phyloP scores from a whole-genome alignment of 2,888 invertebrate genomes.

The Corythucha ciliata region DNA sequence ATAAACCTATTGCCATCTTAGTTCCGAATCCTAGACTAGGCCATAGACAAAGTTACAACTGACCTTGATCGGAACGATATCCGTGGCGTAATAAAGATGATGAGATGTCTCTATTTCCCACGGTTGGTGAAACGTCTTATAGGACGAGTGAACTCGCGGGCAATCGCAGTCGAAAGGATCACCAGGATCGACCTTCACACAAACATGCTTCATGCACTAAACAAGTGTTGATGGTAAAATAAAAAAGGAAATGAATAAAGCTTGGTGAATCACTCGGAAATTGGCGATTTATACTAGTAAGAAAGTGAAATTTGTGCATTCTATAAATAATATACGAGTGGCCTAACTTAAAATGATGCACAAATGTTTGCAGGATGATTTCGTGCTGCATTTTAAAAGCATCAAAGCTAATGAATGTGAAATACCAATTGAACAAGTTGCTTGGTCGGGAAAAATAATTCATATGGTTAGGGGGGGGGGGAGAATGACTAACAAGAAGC shows the following conservation, averaged over 20 bases:
- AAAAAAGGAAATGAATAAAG: slow-evolving; percentile 40
- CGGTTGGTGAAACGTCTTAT: slow-evolving; percentile 56
- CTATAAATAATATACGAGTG: too few relatives aligned
- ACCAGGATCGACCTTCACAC: slow-evolving; percentile 27
- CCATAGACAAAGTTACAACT: slow-evolving; percentile 15
- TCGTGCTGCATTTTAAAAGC: too few relatives aligned
- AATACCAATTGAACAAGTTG: too few relatives aligned
- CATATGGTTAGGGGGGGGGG: neutral
- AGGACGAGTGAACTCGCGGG: slow-evolving; percentile 45
- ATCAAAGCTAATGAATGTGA: too few relatives aligned
- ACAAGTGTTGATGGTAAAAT: slow-evolving; percentile 38
- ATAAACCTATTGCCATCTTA: too few relatives aligned
- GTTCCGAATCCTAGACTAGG: too few relatives aligned
- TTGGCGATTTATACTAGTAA: too few relatives aligned
- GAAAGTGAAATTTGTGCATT: too few relatives aligned
- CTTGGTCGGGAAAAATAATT: too few relatives aligned
- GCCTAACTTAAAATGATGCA: too few relatives aligned
- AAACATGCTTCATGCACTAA: slow-evolving; percentile 28
- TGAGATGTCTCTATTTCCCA: slow-evolving; percentile 58
- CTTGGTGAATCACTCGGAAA: slow-evolving; percentile 37
- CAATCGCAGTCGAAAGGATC: slow-evolving; percentile 33
- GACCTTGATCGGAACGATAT: slow-evolving; percentile 51
- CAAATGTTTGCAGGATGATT: too few relatives aligned
- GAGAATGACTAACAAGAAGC: too few relatives aligned
- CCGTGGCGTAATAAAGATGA: slow-evolving; percentile 43